phyloP scores from a whole-genome alignment of 2,797 vertebrate species.

The Pristis pectinata region DNA sequence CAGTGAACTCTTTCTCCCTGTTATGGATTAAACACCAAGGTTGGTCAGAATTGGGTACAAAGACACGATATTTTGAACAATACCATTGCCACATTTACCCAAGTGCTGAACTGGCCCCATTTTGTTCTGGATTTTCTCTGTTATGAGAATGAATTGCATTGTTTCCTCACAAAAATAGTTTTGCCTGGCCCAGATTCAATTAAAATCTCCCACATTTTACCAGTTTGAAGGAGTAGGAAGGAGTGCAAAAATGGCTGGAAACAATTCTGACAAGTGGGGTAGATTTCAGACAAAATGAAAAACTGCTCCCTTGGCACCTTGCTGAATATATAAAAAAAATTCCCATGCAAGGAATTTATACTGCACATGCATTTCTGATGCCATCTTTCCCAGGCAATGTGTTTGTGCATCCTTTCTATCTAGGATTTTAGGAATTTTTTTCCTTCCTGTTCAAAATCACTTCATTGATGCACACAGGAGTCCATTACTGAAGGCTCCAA shows the following conservation, averaged over 20 bases:
- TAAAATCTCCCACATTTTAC: not conserved
- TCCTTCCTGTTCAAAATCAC: not conserved
- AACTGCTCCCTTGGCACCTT: too few species aligned
- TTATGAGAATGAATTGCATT: rapidly evolving
- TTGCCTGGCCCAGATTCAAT: not conserved
- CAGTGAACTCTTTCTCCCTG: slow-evolving; percentile 78
- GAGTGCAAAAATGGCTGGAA: too few species aligned
- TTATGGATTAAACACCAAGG: slow-evolving; percentile 29
- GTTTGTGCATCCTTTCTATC: not conserved
- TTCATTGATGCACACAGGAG: not conserved
- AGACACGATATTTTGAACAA: not conserved
- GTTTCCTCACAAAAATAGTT: not conserved
- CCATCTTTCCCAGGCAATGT: not conserved
- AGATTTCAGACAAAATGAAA: not conserved
- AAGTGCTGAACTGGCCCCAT: not conserved
- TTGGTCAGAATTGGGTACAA: not conserved
- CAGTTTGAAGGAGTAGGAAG: not conserved
- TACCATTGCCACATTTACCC: not conserved
- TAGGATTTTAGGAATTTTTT: not conserved
- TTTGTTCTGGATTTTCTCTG: not conserved
- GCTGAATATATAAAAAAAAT: not conserved
- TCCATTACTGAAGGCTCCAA: not conserved
- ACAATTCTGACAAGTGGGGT: not conserved
- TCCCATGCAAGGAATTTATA: not conserved
- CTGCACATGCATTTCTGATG: not conserved